Evolutionary conservation across 2,888 invertebrate genomes (phyloP), one percentile per base, ranked within the genome.

Genomic region (Agrotis segetum): DNA sequence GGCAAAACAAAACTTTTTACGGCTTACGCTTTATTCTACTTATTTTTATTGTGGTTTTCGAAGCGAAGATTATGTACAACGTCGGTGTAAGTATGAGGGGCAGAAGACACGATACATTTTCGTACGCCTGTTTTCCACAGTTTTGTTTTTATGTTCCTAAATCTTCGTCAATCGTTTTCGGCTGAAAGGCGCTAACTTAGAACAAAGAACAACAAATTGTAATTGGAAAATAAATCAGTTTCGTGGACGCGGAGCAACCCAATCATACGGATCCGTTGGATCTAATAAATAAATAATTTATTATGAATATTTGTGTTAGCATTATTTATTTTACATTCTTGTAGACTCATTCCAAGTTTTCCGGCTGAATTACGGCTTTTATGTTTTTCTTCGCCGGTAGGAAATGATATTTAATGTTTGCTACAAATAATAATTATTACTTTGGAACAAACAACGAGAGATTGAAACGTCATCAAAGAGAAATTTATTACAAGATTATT

Each of bases 191-290:
- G 70, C 75, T 83, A 83, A 76, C 72, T 81, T 53, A 58, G 17
- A 67, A 62, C 61, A 63, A 71, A 65, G 77, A 82, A 74, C 77
- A 79, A 76, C 79, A 84, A 79, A 69, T 79, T 82, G 74, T 82
- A 83, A 85, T 84, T 83, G 77, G 82, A 75, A 86, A 84, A 87
- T 87, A 87, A 88, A 86, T 87, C 81, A 85, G 76, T 83, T 83
- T 83, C 69, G 69, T 78, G 68, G 62, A 71, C 68, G 65, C 71
- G 72, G 72, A 73, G 81, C 79, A 81, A 82, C 82, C 75, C 78
- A 84, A 88, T 86, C 81, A 84, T 74, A 78, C 72, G 69, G 79
- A 59, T 19, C 61, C 46, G 46, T 77, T 64, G 21, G 49, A 61
- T 58, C 17, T 76, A 58, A 62, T 65, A 65, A 58, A 81, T 64